Percentiles rank a stretch among this genome's conserved stretches.
phyloP scores from a whole-genome alignment of 1,140 invertebrate species.

The Hirudo medicinalis region DNA sequence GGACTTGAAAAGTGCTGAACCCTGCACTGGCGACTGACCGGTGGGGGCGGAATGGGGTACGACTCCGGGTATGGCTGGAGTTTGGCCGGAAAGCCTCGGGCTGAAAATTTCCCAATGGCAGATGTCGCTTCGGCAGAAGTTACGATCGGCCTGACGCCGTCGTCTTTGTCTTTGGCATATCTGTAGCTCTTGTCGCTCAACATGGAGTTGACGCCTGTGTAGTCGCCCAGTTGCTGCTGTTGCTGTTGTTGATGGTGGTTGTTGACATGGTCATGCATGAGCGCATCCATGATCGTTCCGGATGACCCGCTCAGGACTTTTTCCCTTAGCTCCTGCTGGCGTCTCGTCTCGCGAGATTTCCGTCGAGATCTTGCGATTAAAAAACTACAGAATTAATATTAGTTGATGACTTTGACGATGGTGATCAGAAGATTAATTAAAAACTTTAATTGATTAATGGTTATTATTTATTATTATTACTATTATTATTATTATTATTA shows the following conservation, averaged over 20 bases:
- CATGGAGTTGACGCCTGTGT: not conserved
- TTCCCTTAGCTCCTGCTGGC: not conserved
- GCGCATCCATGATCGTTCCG: not conserved
- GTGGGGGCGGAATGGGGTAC: no score
- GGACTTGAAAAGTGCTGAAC: no score
- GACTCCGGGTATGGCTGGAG: no score
- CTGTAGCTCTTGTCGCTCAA: not conserved
- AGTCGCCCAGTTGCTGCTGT: constrained; percentile 4
- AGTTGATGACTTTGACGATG: not conserved
- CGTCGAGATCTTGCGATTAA: not conserved
- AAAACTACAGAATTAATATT: no score
- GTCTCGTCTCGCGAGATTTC: constrained; percentile 2
- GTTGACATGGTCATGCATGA: constrained; percentile 5
- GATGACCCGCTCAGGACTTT: constrained; percentile 2
- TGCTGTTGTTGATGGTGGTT: constrained; percentile 7
- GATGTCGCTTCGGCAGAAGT: not conserved
- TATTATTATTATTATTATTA: not conserved
- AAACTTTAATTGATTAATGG: not conserved
- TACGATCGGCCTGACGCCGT: not conserved
- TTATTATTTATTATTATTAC: no score
- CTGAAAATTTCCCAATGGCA: no score
- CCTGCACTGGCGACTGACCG: no score
- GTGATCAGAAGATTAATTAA: not conserved
- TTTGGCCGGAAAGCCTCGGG: no score
- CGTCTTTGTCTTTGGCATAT: not conserved